phyloP scores from a whole-genome alignment of 2,113 vertebrate species.

The Eptesicus fuscus region DNA sequence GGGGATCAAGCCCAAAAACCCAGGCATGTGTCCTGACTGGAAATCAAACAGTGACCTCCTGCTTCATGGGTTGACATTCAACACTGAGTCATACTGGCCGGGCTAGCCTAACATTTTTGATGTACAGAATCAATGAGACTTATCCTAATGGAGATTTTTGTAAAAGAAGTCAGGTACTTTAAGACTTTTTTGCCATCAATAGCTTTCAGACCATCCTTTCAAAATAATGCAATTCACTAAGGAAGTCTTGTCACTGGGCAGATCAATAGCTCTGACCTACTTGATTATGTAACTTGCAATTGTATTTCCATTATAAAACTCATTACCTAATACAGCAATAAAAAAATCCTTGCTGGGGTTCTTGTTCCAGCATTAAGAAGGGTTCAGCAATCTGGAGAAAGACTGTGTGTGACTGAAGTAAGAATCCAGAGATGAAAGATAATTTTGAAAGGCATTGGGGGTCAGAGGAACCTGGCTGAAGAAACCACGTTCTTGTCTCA shows the following conservation, averaged over 20 bases:
- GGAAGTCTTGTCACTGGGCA: not conserved
- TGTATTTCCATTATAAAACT: constrained; percentile 50
- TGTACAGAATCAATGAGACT: not conserved
- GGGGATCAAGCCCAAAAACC: no score
- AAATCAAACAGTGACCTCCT: no score
- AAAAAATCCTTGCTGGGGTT: not conserved
- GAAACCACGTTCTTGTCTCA: no score
- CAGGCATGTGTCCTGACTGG: no score
- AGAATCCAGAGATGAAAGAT: no score
- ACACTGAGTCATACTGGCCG: no score
- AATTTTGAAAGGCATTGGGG: no score
- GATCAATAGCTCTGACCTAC: constrained; percentile 57
- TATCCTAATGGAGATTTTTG: not conserved
- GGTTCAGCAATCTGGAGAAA: no score
- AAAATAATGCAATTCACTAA: constrained; percentile 51
- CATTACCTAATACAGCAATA: constrained; percentile 37
- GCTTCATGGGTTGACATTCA: no score
- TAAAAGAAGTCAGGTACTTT: not conserved
- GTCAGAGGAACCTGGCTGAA: no score
- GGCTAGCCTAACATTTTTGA: not conserved
- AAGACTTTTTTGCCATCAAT: not conserved
- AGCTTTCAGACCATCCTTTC: constrained; percentile 42
- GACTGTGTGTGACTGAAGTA: no score
- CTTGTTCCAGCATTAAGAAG: no score
- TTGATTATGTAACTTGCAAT: constrained; percentile 46